Evolutionary conservation across 2,797 vertebrate genomes (phyloP).

Genomic region (Fundulus diaphanus): DNA sequence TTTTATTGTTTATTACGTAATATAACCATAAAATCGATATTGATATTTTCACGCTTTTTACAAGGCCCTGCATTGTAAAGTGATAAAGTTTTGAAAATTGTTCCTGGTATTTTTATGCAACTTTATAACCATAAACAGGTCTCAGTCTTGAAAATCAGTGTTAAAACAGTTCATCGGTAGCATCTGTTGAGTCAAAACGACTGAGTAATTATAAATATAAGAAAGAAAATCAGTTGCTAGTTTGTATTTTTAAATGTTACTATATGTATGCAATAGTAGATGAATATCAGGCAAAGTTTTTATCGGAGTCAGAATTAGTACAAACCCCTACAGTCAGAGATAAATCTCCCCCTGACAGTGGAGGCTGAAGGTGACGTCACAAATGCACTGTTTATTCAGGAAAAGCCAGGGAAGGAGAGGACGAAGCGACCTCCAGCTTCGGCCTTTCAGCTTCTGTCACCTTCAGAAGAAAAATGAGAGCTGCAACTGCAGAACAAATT

Average conservation of each 20-base stretch:
- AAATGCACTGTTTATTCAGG: constrained; percentile 29
- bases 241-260: not conserved
- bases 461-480: constrained; percentile 41
- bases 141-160: too few relatives aligned
- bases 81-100: too few relatives aligned
- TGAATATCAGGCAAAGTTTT: not conserved
- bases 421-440: constrained; percentile 11
- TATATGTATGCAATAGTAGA: not conserved
- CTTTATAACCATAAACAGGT: too few relatives aligned
- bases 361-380: constrained; percentile 36
- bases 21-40: not conserved
- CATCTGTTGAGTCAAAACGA: not conserved
- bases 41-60: not conserved
- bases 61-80: too few relatives aligned
- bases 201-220: not conserved
- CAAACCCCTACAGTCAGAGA: constrained; percentile 26
- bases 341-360: constrained; percentile 14
- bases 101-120: too few relatives aligned
- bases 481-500: constrained; percentile 8
- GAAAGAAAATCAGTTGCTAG: not conserved
- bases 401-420: constrained; percentile 20
- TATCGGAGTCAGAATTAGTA: constrained; percentile 5
- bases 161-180: not conserved
- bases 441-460: constrained; percentile 1
- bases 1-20: too few relatives aligned